Evolutionary conservation across 2,113 vertebrate genomes (phyloP).

Genomic region (Paramormyrops kingsleyae): DNA sequence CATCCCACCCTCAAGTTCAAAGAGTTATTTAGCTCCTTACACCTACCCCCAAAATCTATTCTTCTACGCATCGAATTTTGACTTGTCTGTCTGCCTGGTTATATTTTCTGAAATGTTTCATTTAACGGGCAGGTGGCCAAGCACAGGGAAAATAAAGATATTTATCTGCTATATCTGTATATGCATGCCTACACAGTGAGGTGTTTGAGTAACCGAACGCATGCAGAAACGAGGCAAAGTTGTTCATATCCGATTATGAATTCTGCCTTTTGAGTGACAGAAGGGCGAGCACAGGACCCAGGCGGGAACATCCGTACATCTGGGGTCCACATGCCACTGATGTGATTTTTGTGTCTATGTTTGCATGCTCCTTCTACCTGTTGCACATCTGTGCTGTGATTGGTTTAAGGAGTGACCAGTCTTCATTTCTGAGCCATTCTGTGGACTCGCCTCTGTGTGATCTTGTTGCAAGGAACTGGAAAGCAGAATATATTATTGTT

Average conservation of each 20-base stretch:
- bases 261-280: neutral
- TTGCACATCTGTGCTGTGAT: conserved; percentile 45
- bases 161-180: neutral
- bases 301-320: neutral
- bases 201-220: neutral
- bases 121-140: neutral
- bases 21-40: neutral
- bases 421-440: conserved; percentile 61
- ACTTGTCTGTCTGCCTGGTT: neutral
- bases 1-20: neutral
- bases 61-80: neutral
- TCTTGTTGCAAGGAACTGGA: conserved; percentile 65
- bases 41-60: neutral
- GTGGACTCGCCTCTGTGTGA: conserved; percentile 49
- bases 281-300: neutral
- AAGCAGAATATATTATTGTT: conserved; percentile 44
- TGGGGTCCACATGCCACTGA: neutral
- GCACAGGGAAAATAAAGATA: neutral
- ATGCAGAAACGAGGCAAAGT: neutral
- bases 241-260: neutral
- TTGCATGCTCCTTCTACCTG: conserved; percentile 67
- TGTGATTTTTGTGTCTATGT: conserved; percentile 47
- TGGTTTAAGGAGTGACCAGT: neutral
- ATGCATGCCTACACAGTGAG: neutral
- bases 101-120: neutral